Percentiles rank a stretch among this genome's conserved stretches.
Evolutionary conservation across 1,140 invertebrate genomes (phyloP).

Genomic region (Lordiphosa stackelbergi): DNA sequence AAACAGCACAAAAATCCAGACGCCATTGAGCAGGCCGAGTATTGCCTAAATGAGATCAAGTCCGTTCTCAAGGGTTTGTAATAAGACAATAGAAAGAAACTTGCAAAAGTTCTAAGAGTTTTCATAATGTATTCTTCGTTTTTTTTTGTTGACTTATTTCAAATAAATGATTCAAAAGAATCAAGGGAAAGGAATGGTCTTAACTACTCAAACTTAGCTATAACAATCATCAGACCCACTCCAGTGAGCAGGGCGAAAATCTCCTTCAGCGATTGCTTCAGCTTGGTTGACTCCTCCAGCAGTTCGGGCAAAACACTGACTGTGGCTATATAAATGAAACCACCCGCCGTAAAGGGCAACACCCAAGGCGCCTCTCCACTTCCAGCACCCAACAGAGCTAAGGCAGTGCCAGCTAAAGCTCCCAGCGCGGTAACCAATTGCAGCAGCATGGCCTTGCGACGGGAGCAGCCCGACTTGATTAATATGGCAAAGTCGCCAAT

Average conservation of each 20-base stretch:
- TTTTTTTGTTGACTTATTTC: conserved; percentile 21
- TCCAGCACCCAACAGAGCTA: conserved; percentile 83
- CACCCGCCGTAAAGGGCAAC: conserved; percentile 96
- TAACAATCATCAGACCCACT: conserved; percentile 87
- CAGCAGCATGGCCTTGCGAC: conserved; percentile 94
- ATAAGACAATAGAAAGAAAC: not conserved
- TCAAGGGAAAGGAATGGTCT: not conserved
- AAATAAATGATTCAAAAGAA: conserved; percentile 14
- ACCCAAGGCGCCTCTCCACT: conserved; percentile 91
- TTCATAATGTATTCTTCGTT: conserved; percentile 22
- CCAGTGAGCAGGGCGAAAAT: conserved; percentile 86
- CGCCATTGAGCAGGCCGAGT: conserved; percentile 82
- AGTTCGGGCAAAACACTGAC: conserved; percentile 95
- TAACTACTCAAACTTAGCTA: conserved; percentile 77
- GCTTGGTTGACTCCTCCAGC: conserved; percentile 86
- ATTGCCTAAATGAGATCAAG: conserved; percentile 84
- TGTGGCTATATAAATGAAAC: conserved; percentile 96
- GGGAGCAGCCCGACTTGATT: conserved; percentile 92
- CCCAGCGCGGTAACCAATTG: conserved; percentile 96
- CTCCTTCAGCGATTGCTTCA: conserved; percentile 89
- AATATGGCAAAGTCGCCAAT: conserved; percentile 98
- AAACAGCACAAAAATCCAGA: conserved; percentile 82
- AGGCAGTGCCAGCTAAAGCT: conserved; percentile 91
- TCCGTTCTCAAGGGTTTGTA: conserved; percentile 20
- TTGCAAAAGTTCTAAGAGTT: conserved; percentile 11